Base-by-base conservation (phyloP, 2,888 invertebrate genomes). In the Oscheius sp. region DNA sequence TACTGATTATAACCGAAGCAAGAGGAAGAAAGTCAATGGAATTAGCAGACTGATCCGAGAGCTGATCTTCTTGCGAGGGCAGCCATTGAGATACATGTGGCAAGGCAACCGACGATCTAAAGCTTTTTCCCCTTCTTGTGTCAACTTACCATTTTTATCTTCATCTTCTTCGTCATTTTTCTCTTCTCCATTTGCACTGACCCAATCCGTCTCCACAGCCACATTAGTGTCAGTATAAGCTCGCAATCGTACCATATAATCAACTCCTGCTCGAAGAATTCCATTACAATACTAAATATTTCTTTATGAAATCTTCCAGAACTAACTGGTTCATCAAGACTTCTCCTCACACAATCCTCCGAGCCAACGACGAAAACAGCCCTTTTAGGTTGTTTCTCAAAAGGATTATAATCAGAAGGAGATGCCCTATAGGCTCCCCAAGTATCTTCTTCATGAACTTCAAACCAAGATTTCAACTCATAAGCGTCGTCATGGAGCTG, bases 51-150 rank as follows among this genome's bases (percentile, higher is more conserved):
- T n/a, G 25, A 42, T n/a, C n/a, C 25, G 23, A 20, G 55, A 45
- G 15, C 45, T 42, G 23, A 20, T 37, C 12, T 57, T 50, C 50
- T 77, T 82, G 20, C 76, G 69, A n/a, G 81, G 81, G 67, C 84
- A 85, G 4, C 84, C 84, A 65, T 84, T 84, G 68, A 84, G 69
- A 66, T 84, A 84, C 84, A 84, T 84, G 70, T 84, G 80, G 63
- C 84, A 84, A 5, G 84, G 84, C 48, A 84, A 79, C 20, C 84
- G 79, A n/a, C 78, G 77, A 31, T 79, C 79, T 80, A 72, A 20
- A 76, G 72, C 15, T 31, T 15, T 42, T 20, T 4, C 17, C 10
- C 12, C 2, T 10, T 12, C n/a, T n/a, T 5, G 20, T 37, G 12
- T 31, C n/a, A 31, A n/a, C 31, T 29, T 23, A 52, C 52, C 25